Base-by-base conservation (phyloP, 2,113 vertebrate species). In the Erythrolamprus reginae region DNA sequence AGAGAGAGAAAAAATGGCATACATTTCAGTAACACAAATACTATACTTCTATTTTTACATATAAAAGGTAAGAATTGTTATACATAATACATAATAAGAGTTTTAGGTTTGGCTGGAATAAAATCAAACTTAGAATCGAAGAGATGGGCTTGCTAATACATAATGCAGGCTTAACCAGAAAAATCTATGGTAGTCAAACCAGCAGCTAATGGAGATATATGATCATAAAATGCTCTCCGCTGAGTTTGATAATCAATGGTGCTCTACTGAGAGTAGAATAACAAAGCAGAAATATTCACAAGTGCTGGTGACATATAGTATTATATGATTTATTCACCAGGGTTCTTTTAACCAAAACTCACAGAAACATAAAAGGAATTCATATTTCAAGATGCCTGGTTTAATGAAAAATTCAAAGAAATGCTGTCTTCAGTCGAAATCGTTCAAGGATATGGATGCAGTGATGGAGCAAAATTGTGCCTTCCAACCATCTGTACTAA, bases 211-310 rank as follows among this genome's bases (percentile, higher is more conserved):
- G 98, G 98, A 99, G 98, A 99, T 98, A 98, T 99, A 99, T 99
- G 98, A 98, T 98, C 98, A 97, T 98, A 98, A 98, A 98, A 98
- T 97, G 97, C 98, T 99, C 98, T 98, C 98, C 97, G 98, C 98
- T 98, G 98, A 98, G 98, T 99, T 98, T 99, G 98, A 98, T 98
- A 99, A 99, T 99, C 99, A 99, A 99, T 99, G 98, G 98, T 97
- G 97, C 98, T 97, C 96, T 98, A 97, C 98, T 98, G 97, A 98
- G 98, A 97, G 98, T 98, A 98, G 97, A 98, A 98, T 98, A 98
- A 98, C 98, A 98, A 98, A 98, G 98, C 96, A 97, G 97, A 98
- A 98, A 98, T 99, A 98, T 99, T 98, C 98, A 98, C 97, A 98
- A 97, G 96, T 97, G 96, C 97, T 97, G 96, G 97, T 98, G 98